Evolutionary conservation across 2,888 invertebrate species (phyloP).

Genomic region (Schizotus pectinicornis): DNA sequence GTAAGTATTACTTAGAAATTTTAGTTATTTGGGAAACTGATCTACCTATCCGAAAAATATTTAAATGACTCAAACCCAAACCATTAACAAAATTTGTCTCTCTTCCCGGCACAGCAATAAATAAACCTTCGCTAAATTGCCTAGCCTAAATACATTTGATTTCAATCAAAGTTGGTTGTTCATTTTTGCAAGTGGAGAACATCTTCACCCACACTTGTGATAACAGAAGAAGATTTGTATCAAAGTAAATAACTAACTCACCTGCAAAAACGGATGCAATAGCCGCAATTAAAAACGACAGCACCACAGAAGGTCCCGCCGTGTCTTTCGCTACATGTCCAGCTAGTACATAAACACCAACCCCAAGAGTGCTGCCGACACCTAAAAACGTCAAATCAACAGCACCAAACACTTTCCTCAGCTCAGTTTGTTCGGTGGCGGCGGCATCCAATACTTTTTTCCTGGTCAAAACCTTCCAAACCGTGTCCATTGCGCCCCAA

Average conservation of each 20-base stretch:
- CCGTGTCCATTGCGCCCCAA: conserved; percentile 38
- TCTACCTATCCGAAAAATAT: too few species aligned
- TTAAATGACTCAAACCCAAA: too few species aligned
- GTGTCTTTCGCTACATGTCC: conserved; percentile 80
- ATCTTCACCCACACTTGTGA: neutral
- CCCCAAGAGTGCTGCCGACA: conserved; percentile 84
- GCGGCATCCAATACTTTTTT: conserved; percentile 51
- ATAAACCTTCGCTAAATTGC: too few species aligned
- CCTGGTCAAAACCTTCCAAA: conserved; percentile 52
- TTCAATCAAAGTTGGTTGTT: neutral
- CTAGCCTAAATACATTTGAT: too few species aligned
- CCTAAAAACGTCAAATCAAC: conserved; percentile 85
- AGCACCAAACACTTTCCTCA: conserved; percentile 77
- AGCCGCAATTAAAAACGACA: conserved; percentile 87
- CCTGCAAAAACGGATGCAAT: conserved; percentile 89
- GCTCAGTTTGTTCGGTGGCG: conserved; percentile 55
- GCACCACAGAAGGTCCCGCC: conserved; percentile 84
- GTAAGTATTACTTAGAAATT: too few species aligned
- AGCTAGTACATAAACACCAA: conserved; percentile 89
- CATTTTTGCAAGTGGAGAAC: neutral
- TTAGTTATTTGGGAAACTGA: too few species aligned
- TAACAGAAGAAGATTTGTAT: neutral
- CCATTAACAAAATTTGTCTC: too few species aligned
- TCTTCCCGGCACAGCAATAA: too few species aligned
- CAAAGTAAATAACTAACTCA: conserved; percentile 51